Conservation (phyloP, 2,113 vertebrate genomes). For the Thamnophis sirtalis region DNA sequence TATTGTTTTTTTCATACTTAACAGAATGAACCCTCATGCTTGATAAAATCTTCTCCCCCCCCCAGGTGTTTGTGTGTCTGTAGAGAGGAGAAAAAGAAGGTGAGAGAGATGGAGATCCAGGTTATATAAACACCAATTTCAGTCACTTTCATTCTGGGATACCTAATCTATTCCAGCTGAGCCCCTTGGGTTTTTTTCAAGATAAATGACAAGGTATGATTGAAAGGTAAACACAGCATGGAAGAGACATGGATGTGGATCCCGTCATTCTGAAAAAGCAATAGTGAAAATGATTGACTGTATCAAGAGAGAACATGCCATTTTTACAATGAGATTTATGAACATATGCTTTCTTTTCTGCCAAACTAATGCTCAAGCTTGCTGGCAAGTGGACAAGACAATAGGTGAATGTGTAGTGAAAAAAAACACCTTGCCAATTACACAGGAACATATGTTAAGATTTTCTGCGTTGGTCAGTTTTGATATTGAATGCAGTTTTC, state of each 20-base stretch:
- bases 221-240: constrained; percentile 2
- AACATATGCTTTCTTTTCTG: background rate
- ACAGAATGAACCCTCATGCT: background rate
- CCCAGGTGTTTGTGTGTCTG: background rate
- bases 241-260: background rate
- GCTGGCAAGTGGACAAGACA: background rate
- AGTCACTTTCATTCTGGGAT: background rate
- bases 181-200: background rate
- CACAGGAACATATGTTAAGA: background rate
- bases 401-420: background rate
- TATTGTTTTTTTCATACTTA: background rate
- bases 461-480: background rate
- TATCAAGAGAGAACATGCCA: background rate
- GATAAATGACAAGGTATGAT: background rate
- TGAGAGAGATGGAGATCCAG: background rate
- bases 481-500: background rate
- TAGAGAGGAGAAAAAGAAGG: background rate
- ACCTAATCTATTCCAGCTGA: background rate
- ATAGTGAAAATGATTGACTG: background rate
- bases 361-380: background rate
- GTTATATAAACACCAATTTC: background rate
- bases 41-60: background rate
- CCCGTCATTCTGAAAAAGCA: constrained; percentile 10
- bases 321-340: constrained; percentile 10
- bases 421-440: background rate